These are phyloP conservation scores for Melinopterus prodromus DNA, from an alignment of 2,888 invertebrate genomes.

Conservation along the genomic window DNA sequence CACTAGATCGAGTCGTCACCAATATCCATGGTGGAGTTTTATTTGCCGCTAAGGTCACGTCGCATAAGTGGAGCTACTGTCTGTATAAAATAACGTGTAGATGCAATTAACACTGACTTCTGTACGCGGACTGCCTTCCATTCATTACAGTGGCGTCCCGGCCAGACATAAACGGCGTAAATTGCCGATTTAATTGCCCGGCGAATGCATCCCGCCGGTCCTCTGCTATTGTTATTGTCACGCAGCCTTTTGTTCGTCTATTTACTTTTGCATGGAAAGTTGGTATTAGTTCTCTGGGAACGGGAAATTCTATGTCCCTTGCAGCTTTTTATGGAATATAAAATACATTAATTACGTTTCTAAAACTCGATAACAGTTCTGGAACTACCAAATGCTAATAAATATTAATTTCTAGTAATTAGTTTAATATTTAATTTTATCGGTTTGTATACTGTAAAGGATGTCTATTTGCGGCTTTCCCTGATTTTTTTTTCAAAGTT, in stretches of 20 bases:
- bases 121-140: constrained; percentile 23
- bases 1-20: background rate
- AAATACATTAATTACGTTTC: too few species aligned
- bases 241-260: background rate
- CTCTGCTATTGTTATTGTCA: background rate
- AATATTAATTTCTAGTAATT: too few species aligned
- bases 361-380: too few species aligned
- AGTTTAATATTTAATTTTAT: too few species aligned
- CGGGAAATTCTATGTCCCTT: too few species aligned
- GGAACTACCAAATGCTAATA: too few species aligned
- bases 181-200: background rate
- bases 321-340: too few species aligned
- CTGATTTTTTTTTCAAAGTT: too few species aligned
- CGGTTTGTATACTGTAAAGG: too few species aligned
- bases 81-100: constrained; percentile 49
- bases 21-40: constrained; percentile 11
- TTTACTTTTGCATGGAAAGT: too few species aligned
- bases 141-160: constrained; percentile 45
- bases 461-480: too few species aligned
- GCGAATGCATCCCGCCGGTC: background rate
- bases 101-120: constrained; percentile 51
- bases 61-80: constrained; percentile 46
- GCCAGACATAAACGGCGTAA: constrained; percentile 14
- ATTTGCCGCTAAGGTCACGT: constrained; percentile 39
- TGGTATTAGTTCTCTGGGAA: too few species aligned